Evolutionary conservation across 2,888 invertebrate genomes (phyloP), one percentile per base, ranked within the genome.

Genomic region (Tipula vernalis): DNA sequence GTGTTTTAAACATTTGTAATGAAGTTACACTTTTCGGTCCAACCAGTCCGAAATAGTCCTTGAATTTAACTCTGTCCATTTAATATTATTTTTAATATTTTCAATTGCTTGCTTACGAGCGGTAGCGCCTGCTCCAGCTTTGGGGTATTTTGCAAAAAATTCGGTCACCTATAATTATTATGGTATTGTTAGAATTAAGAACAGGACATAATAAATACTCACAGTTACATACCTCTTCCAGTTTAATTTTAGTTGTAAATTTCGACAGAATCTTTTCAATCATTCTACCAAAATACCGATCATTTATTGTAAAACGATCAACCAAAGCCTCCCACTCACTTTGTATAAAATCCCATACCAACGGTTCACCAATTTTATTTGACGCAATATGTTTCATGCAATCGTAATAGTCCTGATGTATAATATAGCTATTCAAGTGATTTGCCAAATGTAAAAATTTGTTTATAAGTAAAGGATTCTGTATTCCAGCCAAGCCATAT

Each of bases 291-390:
- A 98, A 92, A 88, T 95, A 95, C 13, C 98, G 94, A 89, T 97
- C 96, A 90, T 97, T 97, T 39, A 97, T 91, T 0, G 96, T 95
- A 91, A 97, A 98, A 87, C 96, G 93, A 0, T 95, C 93, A 0
- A 97, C 95, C 0, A 98, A 91, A 44, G 93, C 91, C 1, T 93
- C 92, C 96, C 98, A 98, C 88, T 96, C 94, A 85, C 94, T 92
- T 28, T 97, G 94, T 5, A 97, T 94, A 92, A 96, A 96, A 89
- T 96, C 94, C 98, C 98, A 98, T 0, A 96, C 95, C 0, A 97
- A 90, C 1, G 93, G 91, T 0, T 94, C 93, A 5, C 97, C 98
- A 0, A 94, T 92, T 0, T 96, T 95, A 91, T 98, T 98, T 0
- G 89, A 89, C 0, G 96, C 93, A 86, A 98, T 94, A 87, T 93